A percentile compares a stretch with the other conserved stretches of the same genome.
Evolutionary conservation across 1,140 invertebrate species (phyloP).

Genomic region (Anoplolepis gracilipes): DNA sequence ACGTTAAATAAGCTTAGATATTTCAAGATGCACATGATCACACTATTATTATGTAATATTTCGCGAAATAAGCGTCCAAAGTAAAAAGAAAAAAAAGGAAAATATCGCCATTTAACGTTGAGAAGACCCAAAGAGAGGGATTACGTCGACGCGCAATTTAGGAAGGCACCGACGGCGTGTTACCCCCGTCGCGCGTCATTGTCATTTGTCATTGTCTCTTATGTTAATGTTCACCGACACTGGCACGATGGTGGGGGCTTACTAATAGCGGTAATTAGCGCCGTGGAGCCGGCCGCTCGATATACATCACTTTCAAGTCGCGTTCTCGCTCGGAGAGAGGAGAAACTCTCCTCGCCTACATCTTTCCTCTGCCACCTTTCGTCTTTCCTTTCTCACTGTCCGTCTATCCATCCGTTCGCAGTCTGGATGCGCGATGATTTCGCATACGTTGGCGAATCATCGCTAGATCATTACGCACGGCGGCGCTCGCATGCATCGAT

Average conservation of each 20-base stretch:
- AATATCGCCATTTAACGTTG: neutral
- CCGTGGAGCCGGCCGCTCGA: constrained; percentile 67
- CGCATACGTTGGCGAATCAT: constrained; percentile 67
- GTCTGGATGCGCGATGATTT: constrained; percentile 44
- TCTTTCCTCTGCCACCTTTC: constrained; percentile 17
- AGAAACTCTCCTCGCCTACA: constrained; percentile 8
- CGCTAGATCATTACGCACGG: constrained; percentile 60
- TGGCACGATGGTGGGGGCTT: constrained; percentile 63
- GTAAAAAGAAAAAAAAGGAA: constrained; percentile 28
- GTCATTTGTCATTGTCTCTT: constrained; percentile 76
- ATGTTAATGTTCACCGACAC: constrained; percentile 73
- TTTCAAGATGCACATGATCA: neutral
- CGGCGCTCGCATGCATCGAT: constrained; percentile 26
- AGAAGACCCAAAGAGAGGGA: constrained; percentile 23
- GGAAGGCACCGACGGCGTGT: constrained; percentile 57
- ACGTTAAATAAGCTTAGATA: neutral
- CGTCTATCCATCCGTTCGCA: neutral
- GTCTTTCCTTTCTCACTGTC: neutral
- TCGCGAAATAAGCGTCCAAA: neutral
- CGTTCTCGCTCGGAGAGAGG: constrained; percentile 15
- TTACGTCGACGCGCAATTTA: constrained; percentile 46
- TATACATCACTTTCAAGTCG: constrained; percentile 74
- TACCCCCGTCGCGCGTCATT: constrained; percentile 71
- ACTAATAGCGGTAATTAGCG: constrained; percentile 76
- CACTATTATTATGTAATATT: neutral